Evolutionary conservation across 2,888 invertebrate species (phyloP), one percentile per base, ranked within the genome.

Genomic region (Schizaphis graminum): DNA sequence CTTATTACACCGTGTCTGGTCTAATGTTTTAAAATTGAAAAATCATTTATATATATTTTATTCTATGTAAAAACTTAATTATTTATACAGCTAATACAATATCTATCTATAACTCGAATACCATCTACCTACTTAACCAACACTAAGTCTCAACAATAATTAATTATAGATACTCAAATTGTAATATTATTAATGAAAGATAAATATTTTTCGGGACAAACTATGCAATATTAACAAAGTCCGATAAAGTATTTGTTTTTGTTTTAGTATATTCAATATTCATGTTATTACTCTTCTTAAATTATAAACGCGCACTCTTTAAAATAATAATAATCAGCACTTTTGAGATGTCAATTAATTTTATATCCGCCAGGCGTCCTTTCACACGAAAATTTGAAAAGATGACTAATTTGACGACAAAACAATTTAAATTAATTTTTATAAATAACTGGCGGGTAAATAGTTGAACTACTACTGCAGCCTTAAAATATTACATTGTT

Each of bases 381-480:
- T n/a, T 86, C 49, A 26, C 13, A 49, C 41, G 35, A 41, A 41
- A 67, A 87, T 88, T 88, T 49, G 0, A 87, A 77, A 91, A 56
- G 11, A 53, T 13, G n/a, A 86, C 28, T 47, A 28, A 56, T 61
- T 41, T 41, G 8, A 89, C 41, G 41, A 28, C 89, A 57, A 35
- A 77, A 90, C 61, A 49, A 53, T 53, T 35, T 24, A n/a, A 90
- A 90, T 67, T 67, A n/a, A 67, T 90, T 67, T 90, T 67, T 67
- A 90, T 67, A 35, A 47, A 24, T 67, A 35, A 67, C 24, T 11
- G 35, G 16, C 47, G 16, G 86, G 44, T 89, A 56, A 41, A 28
- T 16, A 44, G 41, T 57, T 61, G 57, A 89, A 89, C 77, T 77
- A 77, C 77, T 21, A 8, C 35, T 35, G 8, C 8, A 77, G 35